These are phyloP conservation scores for Apotomis betuletana DNA, from an alignment of 2,888 invertebrate species.

Conservation along the genomic window DNA sequence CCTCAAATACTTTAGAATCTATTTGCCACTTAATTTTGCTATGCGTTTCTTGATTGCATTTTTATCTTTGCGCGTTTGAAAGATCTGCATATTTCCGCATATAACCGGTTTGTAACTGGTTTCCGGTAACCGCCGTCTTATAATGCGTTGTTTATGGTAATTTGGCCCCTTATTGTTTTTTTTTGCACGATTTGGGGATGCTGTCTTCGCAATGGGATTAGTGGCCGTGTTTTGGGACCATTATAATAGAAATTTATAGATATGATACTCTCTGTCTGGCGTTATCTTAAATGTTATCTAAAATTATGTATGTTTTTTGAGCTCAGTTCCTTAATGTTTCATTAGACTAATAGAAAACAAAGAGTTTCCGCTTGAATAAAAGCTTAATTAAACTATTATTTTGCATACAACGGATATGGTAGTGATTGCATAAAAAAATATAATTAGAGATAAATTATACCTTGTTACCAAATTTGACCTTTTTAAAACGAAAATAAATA, in stretches of 20 bases:
- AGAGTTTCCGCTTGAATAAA: too few species aligned
- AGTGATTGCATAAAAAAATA: too few species aligned
- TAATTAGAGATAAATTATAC: too few species aligned
- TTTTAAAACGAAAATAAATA: too few species aligned
- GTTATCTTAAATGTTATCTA: constrained; percentile 21
- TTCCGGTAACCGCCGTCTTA: constrained; percentile 63
- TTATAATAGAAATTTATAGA: constrained; percentile 19
- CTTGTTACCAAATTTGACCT: too few species aligned
- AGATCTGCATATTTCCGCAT: constrained; percentile 71
- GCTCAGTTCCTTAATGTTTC: background rate
- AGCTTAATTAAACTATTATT: too few species aligned
- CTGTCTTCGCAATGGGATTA: constrained; percentile 67
- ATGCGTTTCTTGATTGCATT: constrained; percentile 14
- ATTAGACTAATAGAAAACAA: too few species aligned
- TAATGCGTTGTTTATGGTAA: constrained; percentile 83
- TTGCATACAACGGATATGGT: too few species aligned
- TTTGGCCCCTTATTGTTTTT: constrained; percentile 75
- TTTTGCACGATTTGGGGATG: constrained; percentile 65
- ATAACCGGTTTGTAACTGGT: constrained; percentile 71
- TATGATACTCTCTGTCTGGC: constrained; percentile 21
- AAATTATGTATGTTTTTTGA: background rate
- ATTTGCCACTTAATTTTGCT: background rate
- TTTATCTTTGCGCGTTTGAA: constrained; percentile 19
- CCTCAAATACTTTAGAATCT: background rate
- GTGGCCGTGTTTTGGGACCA: constrained; percentile 59